A percentile compares a stretch with the other conserved stretches of the same genome.
Conservation (phyloP, 2,888 invertebrate genomes). For the Eupithecia pulchellata region DNA sequence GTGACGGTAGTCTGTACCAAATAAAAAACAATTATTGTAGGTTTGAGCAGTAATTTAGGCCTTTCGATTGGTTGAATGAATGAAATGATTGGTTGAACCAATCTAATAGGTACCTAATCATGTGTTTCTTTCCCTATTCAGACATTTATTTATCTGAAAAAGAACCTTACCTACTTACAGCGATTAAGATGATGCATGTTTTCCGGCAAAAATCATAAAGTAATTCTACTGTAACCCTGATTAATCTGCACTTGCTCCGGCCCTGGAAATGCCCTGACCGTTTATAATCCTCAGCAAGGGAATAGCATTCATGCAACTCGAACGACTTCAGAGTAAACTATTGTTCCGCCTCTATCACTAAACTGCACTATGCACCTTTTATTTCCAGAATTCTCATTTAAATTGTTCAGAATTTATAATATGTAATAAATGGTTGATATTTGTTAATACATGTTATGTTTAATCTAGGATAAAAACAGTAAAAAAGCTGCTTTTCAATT, state of each 20-base stretch:
- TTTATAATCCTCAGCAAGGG: no score
- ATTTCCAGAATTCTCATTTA: no score
- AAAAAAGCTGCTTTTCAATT: no score
- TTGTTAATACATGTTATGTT: not conserved
- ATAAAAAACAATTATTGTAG: not conserved
- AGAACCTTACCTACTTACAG: not conserved
- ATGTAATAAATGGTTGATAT: no score
- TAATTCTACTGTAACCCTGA: not conserved
- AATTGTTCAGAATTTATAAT: no score
- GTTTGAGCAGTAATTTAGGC: no score
- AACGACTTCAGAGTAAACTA: constrained; percentile 20
- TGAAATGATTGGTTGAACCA: not conserved
- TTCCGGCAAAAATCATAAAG: not conserved
- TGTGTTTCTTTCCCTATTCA: not conserved
- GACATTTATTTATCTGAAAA: not conserved
- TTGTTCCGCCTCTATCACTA: constrained; percentile 10
- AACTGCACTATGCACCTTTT: no score
- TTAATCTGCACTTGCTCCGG: not conserved
- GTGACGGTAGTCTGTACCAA: not conserved
- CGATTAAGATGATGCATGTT: not conserved
- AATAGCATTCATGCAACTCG: constrained; percentile 24
- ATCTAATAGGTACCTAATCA: not conserved
- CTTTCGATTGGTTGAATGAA: no score
- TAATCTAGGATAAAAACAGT: no score
- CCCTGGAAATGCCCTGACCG: no score